Evolutionary conservation across 2,113 vertebrate genomes (phyloP), one percentile per base, ranked within the genome.

Genomic region (Bettongia penicillata): DNA sequence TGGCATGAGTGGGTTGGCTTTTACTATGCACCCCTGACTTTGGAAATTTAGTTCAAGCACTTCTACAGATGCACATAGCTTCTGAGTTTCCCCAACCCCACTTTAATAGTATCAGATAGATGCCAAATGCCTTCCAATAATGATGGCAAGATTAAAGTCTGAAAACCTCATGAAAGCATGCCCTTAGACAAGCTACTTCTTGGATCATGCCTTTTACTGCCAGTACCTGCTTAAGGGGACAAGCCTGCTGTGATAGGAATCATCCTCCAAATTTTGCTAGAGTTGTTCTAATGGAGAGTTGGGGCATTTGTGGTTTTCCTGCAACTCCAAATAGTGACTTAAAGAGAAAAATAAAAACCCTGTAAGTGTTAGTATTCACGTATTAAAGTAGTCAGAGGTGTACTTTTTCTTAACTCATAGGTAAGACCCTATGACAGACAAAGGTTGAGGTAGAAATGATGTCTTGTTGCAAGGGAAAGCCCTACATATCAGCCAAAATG

Each of bases 11-110:
- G 24, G 93, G 90, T 95, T 26, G 94, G 91, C 92, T 92, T 98
- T 96, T 94, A 96, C 94, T 91, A 95, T 93, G 57, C 3, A 89
- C 53, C 53, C 77, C 53, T 90, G 52, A 96, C 97, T 96, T 92
- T 93, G 98, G 95, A 96, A 97, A 97, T 96, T 93, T 95, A 95
- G 49, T 90, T 91, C 94, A 93, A 93, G 91, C 93, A 91, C 91
- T 43, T 93, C 94, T 94, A 97, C 93, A 95, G 96, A 95, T 90
- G 57, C 23, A 89, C 28, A n/a, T 93, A 94, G 53, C 93, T 93
- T 91, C 96, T 96, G 95, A 89, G 55, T 95, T 97, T 92, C n/a
- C 90, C 97, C 93, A 91, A 92, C 53, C 95, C 94, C 93, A 61
- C 91, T 95, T 93, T 94, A 92, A 89, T 84, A 94, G 95, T 95